Evolutionary conservation across 2,113 vertebrate species (phyloP).

Genomic region (Pollimyrus isidori): DNA sequence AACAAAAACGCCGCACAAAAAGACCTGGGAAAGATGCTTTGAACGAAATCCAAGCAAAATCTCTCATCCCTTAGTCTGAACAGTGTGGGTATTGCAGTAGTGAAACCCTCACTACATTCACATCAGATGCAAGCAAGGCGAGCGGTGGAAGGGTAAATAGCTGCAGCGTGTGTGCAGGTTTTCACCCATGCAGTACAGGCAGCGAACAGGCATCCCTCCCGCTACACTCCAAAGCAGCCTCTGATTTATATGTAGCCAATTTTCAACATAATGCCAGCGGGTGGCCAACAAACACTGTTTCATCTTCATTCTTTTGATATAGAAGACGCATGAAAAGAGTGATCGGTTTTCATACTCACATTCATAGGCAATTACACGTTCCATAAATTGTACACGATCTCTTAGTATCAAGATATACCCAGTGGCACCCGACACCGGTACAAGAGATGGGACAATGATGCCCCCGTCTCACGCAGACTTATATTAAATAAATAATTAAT

Average conservation of each 20-base stretch:
- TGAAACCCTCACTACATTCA: background rate
- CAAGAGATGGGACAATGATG: background rate
- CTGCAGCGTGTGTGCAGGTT: background rate
- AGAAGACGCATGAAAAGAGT: background rate
- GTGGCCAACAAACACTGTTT: background rate
- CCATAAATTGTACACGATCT: background rate
- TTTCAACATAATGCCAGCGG: background rate
- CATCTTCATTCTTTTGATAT: background rate
- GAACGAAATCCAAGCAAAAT: background rate
- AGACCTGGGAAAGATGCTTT: background rate
- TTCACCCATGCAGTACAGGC: background rate
- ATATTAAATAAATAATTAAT: background rate
- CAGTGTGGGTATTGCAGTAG: background rate
- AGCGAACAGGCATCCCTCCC: background rate
- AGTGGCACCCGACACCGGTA: background rate
- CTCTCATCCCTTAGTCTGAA: background rate
- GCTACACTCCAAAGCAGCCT: background rate
- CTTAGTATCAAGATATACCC: background rate
- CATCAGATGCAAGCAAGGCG: background rate
- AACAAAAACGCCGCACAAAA: background rate
- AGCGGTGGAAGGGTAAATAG: background rate
- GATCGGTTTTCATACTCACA: background rate
- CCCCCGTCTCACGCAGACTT: background rate
- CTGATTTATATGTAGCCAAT: background rate
- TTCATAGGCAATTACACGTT: background rate